Conservation (phyloP, 1,140 invertebrate species). For the Drosophila baimaii region DNA sequence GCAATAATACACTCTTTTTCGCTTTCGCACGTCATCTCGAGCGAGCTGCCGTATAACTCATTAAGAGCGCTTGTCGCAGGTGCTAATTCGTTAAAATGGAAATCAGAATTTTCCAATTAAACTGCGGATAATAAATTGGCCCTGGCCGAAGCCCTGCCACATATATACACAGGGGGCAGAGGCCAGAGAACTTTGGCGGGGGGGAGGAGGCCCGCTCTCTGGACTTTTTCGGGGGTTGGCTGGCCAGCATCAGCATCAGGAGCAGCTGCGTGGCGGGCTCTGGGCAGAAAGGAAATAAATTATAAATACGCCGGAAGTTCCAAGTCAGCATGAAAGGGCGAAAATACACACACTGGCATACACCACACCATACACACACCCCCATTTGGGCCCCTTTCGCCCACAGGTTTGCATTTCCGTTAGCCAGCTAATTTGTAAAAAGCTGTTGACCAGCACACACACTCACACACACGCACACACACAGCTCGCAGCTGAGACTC, state of each 20-base stretch:
- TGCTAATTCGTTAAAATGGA: conserved; percentile 83
- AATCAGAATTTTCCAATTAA: conserved; percentile 83
- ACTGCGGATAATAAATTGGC: conserved; percentile 82
- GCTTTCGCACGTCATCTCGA: conserved; percentile 45
- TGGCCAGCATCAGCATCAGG: conserved; percentile 39
- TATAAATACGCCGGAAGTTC: conserved; percentile 82
- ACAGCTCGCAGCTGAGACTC: conserved; percentile 66
- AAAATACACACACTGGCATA: conserved; percentile 40
- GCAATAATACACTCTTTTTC: conserved; percentile 30
- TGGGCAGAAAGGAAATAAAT: conserved; percentile 75
- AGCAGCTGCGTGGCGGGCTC: conserved; percentile 45
- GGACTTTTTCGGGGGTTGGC: conserved; percentile 45
- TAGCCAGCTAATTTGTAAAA: conserved; percentile 82
- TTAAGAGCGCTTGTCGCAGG: conserved; percentile 81
- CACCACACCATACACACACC: conserved; percentile 5
- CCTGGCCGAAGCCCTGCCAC: conserved; percentile 36
- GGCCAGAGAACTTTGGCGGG: conserved; percentile 15
- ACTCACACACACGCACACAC: background rate
- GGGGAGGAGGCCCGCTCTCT: too few relatives aligned
- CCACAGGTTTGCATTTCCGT: conserved; percentile 76
- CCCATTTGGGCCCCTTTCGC: conserved; percentile 9
- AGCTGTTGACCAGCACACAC: conserved; percentile 72
- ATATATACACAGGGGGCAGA: conserved; percentile 14
- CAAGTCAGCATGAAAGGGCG: conserved; percentile 80
- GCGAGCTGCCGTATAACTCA: conserved; percentile 77